Evolutionary conservation across 1,140 invertebrate species (phyloP).

Genomic region (Caenorhabditis briggsae): DNA sequence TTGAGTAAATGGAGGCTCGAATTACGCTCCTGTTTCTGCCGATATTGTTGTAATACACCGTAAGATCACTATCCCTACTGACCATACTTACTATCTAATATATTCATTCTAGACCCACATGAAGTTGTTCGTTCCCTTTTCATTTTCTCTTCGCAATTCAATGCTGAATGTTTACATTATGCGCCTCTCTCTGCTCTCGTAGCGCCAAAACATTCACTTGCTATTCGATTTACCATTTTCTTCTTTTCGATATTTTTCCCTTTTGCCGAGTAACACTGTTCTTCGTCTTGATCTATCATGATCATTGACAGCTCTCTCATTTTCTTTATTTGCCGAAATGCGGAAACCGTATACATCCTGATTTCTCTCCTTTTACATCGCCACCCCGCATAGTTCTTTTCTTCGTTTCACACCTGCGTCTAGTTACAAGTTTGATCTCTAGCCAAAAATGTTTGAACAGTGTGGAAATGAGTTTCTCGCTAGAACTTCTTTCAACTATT

Average conservation of each 20-base stretch:
- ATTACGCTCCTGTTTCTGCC: too few species aligned
- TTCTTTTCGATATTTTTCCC: background rate
- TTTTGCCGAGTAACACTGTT: background rate
- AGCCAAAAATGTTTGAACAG: background rate
- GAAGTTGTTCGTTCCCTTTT: background rate
- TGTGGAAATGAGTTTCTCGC: background rate
- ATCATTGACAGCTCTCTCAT: slow-evolving; percentile 11
- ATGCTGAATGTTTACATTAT: slow-evolving; percentile 28
- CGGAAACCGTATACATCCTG: background rate
- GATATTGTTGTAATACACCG: too few species aligned
- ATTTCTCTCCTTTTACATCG: background rate
- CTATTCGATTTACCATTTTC: background rate
- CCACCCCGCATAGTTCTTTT: background rate
- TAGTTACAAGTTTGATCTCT: slow-evolving; percentile 8
- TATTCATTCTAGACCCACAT: too few species aligned
- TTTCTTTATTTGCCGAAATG: slow-evolving; percentile 16
- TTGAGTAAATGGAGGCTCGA: too few species aligned
- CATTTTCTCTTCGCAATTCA: background rate
- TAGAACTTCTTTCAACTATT: background rate
- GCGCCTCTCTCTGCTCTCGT: background rate
- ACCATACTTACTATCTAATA: too few species aligned
- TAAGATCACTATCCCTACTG: too few species aligned
- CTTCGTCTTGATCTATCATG: background rate
- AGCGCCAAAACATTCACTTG: background rate
- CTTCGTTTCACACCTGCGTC: background rate